Conservation (phyloP, 1,140 invertebrate genomes). For the Lucilia cuprina region DNA sequence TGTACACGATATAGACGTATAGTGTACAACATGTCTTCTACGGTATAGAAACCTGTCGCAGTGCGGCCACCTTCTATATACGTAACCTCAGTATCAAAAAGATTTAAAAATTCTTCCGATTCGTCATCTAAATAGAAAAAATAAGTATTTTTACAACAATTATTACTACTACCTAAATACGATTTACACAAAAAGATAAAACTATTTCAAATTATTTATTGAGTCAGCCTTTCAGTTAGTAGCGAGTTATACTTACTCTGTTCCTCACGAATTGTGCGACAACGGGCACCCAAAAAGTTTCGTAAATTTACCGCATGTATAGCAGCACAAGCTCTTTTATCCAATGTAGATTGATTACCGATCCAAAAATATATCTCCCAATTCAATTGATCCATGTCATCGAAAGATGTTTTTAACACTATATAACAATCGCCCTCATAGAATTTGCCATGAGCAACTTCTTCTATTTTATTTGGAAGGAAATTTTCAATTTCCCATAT, state of each 20-base stretch:
- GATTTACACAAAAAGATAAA: too few species aligned
- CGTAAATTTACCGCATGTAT: slow-evolving; percentile 98
- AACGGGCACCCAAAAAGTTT: slow-evolving; percentile 93
- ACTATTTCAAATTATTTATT: too few species aligned
- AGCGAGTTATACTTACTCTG: slow-evolving; percentile 64
- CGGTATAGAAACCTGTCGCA: slow-evolving; percentile 95
- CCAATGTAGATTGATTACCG: slow-evolving; percentile 92
- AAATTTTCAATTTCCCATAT: slow-evolving; percentile 99
- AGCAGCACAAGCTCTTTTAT: slow-evolving; percentile 97
- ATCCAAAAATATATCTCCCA: slow-evolving; percentile 99
- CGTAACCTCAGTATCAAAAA: slow-evolving; percentile 92
- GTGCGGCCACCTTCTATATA: slow-evolving; percentile 98
- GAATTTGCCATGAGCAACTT: slow-evolving; percentile 95
- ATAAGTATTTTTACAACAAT: too few species aligned
- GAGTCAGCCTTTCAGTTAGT: neutral
- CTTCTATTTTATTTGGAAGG: slow-evolving; percentile 90
- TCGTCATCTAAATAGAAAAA: slow-evolving; percentile 74
- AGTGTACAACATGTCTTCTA: slow-evolving; percentile 90
- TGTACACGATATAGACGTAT: slow-evolving; percentile 90
- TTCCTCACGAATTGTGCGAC: slow-evolving; percentile 97
- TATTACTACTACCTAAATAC: too few species aligned
- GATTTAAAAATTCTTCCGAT: slow-evolving; percentile 90
- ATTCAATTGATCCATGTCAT: slow-evolving; percentile 83
- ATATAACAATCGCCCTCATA: slow-evolving; percentile 99
- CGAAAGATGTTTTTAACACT: slow-evolving; percentile 88